phyloP scores from a whole-genome alignment of 2,888 invertebrate species.

The Agrilus mali region DNA sequence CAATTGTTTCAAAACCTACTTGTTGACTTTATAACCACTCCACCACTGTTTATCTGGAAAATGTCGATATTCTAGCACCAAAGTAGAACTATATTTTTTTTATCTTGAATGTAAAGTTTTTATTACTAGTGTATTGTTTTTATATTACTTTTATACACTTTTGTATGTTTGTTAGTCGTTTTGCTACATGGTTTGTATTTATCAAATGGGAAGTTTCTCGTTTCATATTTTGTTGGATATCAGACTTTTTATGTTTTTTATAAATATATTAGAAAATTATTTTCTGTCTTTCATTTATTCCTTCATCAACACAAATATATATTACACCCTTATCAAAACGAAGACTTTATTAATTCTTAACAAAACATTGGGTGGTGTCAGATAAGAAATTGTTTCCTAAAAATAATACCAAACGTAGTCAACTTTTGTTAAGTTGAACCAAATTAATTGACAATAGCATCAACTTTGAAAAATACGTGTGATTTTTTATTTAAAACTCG shows the following conservation, averaged over 20 bases:
- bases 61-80: conserved; percentile 19
- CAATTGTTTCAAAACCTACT: conserved; percentile 34
- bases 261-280: conserved; percentile 27
- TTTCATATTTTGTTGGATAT: conserved; percentile 36
- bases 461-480: too few relatives aligned
- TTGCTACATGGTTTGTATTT: conserved; percentile 30
- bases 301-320: conserved; percentile 14
- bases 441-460: too few relatives aligned
- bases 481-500: too few relatives aligned
- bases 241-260: conserved; percentile 38
- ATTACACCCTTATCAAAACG: too few relatives aligned
- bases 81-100: conserved; percentile 32
- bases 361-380: too few relatives aligned
- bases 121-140: conserved; percentile 31
- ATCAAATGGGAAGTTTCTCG: conserved; percentile 30
- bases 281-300: too few relatives aligned
- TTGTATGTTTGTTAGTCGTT: conserved; percentile 36
- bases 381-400: too few relatives aligned
- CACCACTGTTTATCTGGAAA: conserved; percentile 8
- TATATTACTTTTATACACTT: conserved; percentile 36
- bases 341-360: too few relatives aligned
- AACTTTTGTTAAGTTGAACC: too few relatives aligned
- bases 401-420: too few relatives aligned
- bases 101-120: conserved; percentile 24
- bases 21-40: conserved; percentile 30